Evolutionary conservation across 2,888 invertebrate species (phyloP), one percentile per base, ranked within the genome.

Genomic region (Sthenelais limicola): DNA sequence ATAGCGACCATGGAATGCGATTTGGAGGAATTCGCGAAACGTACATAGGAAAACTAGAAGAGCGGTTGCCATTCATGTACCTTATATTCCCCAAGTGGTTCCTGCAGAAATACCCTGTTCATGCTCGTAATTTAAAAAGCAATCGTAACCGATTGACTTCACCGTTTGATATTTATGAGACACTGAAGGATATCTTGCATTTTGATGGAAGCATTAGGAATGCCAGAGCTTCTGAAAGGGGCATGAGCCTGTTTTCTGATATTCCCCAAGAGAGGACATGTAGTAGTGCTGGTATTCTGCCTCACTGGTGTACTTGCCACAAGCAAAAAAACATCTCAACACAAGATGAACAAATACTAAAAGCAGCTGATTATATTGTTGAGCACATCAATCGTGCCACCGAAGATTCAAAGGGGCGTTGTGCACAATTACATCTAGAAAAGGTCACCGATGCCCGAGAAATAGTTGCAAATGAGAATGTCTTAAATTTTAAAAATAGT

Each of bases 1-100:
- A 96, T 89, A 96, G 96, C 86, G 97, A 97, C 84, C 97, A 97
- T 83, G 97, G 97, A 0, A 92, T 95, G 73, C 89, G 96, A 75
- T 96, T 94, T 92, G 96, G 96, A 1, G 90, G 90, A 7, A 94
- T 95, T 79, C 90, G 95, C 12, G 90, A 91, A 79, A 96, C 96
- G 0, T 94, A 93, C 86, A 94, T 96, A 35, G 90, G 89, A 0
- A 85, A 88, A 83, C 90, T 96, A 83, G 97, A 97, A 87, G 96
- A 95, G 85, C 91, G 96, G 56, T 90, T 96, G 72, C 97, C 97
- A 0, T 92, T 95, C 77, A 89, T 95, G 38, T 92, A 92, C 80
- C 87, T 94, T 0, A 86, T 92, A 3, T 86, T 95, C 73, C 97
- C 97, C 0, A 85, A 90, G 18, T 92, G 92, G 90, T 94, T 95